These are phyloP conservation scores for Copidosoma floridanum DNA, from an alignment of 1,140 invertebrate species.

Conservation along the genomic window DNA sequence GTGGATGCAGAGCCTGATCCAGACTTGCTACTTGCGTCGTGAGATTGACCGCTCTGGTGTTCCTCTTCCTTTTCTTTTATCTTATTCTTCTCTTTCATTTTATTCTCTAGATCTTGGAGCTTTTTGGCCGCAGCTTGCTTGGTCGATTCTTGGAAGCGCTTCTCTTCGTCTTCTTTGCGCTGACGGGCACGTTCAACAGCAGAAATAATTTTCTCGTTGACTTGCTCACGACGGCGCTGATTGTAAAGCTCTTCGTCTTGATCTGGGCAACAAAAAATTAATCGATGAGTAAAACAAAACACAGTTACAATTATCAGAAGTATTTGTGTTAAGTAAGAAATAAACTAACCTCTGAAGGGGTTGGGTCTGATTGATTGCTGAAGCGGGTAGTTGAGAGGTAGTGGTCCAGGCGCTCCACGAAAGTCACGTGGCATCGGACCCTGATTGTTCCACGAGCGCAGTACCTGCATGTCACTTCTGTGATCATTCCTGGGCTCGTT, in stretches of 20 bases:
- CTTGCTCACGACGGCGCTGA: constrained; percentile 66
- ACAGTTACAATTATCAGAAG: too few species aligned
- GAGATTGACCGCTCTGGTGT: constrained; percentile 7
- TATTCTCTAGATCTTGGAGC: constrained; percentile 63
- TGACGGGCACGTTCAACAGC: constrained; percentile 74
- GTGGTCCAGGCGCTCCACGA: constrained; percentile 42
- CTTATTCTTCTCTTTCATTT: constrained; percentile 57
- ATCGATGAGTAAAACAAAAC: too few species aligned
- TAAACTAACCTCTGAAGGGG: too few species aligned
- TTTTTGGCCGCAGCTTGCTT: constrained; percentile 64
- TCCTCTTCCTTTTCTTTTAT: constrained; percentile 55
- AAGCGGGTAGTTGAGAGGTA: constrained; percentile 32
- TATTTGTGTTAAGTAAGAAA: too few species aligned
- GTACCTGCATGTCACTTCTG: constrained; percentile 40
- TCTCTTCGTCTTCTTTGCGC: constrained; percentile 79
- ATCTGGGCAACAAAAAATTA: too few species aligned
- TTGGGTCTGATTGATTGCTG: constrained; percentile 35
- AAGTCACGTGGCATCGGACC: constrained; percentile 41
- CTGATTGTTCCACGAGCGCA: constrained; percentile 46
- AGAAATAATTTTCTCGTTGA: constrained; percentile 65
- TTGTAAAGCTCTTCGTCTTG: constrained; percentile 77
- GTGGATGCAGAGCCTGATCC: not conserved
- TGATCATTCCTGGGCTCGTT: constrained; percentile 21
- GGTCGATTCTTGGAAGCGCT: constrained; percentile 65
- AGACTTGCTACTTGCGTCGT: not conserved